These are phyloP conservation scores for Tiaroga cobitis DNA, from an alignment of 2,797 vertebrate genomes.

Conservation along the genomic window DNA sequence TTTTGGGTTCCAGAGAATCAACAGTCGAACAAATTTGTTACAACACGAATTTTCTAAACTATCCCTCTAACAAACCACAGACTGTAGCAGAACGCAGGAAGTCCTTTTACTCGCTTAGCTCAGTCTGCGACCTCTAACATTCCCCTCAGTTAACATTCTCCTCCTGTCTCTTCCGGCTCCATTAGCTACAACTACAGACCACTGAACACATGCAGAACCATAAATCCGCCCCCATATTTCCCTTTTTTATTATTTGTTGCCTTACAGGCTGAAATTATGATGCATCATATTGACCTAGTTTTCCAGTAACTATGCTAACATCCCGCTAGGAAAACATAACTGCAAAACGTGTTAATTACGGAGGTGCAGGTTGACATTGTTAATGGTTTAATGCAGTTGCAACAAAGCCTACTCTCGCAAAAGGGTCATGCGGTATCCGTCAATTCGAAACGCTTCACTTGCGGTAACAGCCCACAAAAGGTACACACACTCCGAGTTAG, in stretches of 20 bases:
- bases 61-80: not conserved
- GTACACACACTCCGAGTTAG: not conserved
- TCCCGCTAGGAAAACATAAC: slow-evolving; percentile 22
- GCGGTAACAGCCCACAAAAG: not conserved
- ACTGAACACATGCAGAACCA: slow-evolving; percentile 33
- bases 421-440: not conserved
- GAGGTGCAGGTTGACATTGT: slow-evolving; percentile 10
- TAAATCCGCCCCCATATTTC: slow-evolving; percentile 35
- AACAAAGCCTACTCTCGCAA: not conserved
- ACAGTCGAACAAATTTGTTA: not conserved
- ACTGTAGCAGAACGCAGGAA: not conserved
- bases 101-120: not conserved
- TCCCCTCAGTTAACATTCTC: slow-evolving; percentile 37
- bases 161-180: slow-evolving; percentile 32
- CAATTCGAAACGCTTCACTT: not conserved
- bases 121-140: slow-evolving; percentile 26
- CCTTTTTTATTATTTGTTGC: slow-evolving; percentile 30
- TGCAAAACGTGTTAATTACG: slow-evolving; percentile 32
- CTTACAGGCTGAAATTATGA: slow-evolving; percentile 52
- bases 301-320: slow-evolving; percentile 38
- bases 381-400: slow-evolving; percentile 20
- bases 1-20: not conserved
- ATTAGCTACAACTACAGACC: slow-evolving; percentile 52
- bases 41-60: not conserved
- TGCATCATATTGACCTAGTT: slow-evolving; percentile 57